phyloP scores from a whole-genome alignment of 37 sponge, comb jelly and placozoan genomes.

The Hexactinellida sp. region DNA sequence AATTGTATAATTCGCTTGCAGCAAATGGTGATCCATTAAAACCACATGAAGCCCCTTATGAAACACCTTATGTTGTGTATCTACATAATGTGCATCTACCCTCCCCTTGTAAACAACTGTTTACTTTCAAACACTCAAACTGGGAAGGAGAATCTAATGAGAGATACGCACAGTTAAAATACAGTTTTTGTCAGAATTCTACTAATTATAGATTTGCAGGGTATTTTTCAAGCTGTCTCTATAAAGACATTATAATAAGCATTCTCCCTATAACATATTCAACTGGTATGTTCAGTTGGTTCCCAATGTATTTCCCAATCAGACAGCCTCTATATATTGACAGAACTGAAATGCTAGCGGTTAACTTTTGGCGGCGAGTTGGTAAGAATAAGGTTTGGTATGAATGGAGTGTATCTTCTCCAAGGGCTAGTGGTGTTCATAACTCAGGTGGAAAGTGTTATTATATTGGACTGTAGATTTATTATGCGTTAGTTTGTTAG shows the following conservation, averaged over 20 bases:
- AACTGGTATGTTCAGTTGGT: conserved; percentile 97
- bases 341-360: conserved; percentile 17
- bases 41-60: conserved; percentile 40
- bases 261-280: conserved; percentile 76
- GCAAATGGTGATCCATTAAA: conserved; percentile 21
- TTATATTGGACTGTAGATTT: conserved; percentile 65
- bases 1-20: conserved; percentile 55
- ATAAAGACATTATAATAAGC: conserved; percentile 65
- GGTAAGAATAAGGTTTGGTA: conserved; percentile 80
- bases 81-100: conserved; percentile 47
- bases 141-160: conserved; percentile 39
- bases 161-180: conserved; percentile 43
- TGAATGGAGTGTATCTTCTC: conserved; percentile 76
- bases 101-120: conserved; percentile 37
- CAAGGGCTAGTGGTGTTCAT: conserved; percentile 47
- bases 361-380: conserved; percentile 64
- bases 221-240: conserved; percentile 80
- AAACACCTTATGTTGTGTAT: conserved; percentile 85
- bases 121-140: conserved; percentile 90
- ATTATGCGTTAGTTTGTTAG: too few relatives aligned
- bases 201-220: conserved; percentile 85
- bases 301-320: conserved; percentile 90
- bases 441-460: conserved; percentile 73
- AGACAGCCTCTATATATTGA: conserved; percentile 49
- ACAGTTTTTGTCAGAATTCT: conserved; percentile 26